Base-by-base conservation (phyloP, 2,113 vertebrate genomes). In the Saccopteryx leptura region DNA sequence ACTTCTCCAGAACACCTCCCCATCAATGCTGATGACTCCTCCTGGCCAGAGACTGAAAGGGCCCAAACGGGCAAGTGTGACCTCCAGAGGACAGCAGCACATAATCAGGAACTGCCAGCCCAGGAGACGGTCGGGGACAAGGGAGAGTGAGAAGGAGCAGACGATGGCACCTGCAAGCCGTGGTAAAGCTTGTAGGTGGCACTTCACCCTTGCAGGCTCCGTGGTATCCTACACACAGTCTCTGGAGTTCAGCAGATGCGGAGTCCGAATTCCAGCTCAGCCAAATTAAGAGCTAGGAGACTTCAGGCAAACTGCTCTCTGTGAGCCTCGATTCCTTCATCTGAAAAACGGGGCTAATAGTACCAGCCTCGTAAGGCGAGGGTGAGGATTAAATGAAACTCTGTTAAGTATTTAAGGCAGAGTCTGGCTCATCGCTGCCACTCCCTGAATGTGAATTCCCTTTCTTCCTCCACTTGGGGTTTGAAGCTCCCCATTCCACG, bases 281-380 rank as follows among this genome's bases (percentile, higher is more conserved):
- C 46, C 68, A 0, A 33, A 65, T 54, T 72, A 91, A 85, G 93
- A 86, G 5, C 71, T 84, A 33, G 68, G 33, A 78, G 52, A 86
- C 72, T 24, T 85, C 58, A 61, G 50, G 24, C 69, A 72, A 93
- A 90, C 72, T 81, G 50, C 15, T 15, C 5, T 84, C 69, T 76
- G 66, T 65, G 48, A 76, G 15, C 66, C 48, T 87, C 84, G 83
- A 46, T 92, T 79, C 95, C 82, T 82, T 92, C 80, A 81, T 66
- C 79, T 63, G 54, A 91, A 71, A 89, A 90, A 84, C 87, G 75
- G 18, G 11, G 15, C 31, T 60, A 54, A 61, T 50, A 52, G 28
- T 14, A n/a, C 75, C 19, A 87, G 13, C 31, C 84, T 83, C 31
- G 50, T 24, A n/a, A 17, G n/a, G 56, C 9, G 18, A 81, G 39